Conservation (phyloP, 2,113 vertebrate species). For the Phodopus roborovskii region DNA sequence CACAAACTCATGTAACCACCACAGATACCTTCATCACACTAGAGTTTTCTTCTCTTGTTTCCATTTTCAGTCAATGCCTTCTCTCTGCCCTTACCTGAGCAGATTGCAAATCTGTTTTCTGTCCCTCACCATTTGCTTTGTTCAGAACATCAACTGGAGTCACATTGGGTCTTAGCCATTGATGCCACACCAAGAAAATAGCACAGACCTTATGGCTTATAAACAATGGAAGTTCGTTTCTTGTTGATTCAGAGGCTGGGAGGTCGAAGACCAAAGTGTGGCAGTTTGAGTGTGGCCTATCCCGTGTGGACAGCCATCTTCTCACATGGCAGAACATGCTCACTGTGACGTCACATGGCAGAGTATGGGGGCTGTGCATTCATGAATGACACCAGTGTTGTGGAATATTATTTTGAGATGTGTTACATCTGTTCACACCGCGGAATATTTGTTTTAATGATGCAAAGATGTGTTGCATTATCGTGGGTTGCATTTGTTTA, state of each 20-base stretch:
- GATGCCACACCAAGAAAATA: background rate
- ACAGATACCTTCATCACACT: background rate
- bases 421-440: too few relatives aligned
- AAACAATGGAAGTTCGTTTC: background rate
- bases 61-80: background rate
- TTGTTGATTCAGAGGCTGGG: background rate
- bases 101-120: background rate
- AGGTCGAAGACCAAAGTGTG: background rate
- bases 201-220: background rate
- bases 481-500: too few relatives aligned
- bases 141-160: background rate
- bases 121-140: background rate
- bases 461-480: too few relatives aligned
- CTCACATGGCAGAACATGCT: too few relatives aligned
- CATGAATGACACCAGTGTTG: background rate
- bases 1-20: background rate
- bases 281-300: background rate
- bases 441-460: too few relatives aligned
- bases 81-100: fast-evolving
- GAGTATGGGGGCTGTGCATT: background rate
- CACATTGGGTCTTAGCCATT: background rate
- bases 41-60: background rate
- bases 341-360: background rate
- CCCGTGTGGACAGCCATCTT: background rate
- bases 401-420: too few relatives aligned